phyloP scores from a whole-genome alignment of 2,113 vertebrate species.

The Fulica atra region DNA sequence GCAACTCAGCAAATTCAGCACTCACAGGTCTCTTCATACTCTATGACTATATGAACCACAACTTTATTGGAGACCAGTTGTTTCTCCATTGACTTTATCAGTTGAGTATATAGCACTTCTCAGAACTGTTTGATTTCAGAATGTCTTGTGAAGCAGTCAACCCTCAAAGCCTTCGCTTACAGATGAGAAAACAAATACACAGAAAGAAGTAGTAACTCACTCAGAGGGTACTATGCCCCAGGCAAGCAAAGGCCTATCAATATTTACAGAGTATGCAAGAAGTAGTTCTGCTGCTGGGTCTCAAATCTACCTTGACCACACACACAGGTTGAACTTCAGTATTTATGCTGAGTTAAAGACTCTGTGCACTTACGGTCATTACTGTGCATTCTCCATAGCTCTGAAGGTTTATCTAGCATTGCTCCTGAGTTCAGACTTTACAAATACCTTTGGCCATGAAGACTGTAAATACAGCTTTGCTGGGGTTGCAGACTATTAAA shows the following conservation, averaged over 20 bases:
- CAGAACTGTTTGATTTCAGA: background rate
- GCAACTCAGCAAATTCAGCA: background rate
- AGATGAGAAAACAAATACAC: background rate
- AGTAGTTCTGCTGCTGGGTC: background rate
- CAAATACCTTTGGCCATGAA: background rate
- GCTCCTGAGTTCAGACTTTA: background rate
- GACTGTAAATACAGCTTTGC: background rate
- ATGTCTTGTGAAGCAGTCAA: background rate
- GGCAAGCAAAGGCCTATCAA: background rate
- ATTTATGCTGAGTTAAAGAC: slow-evolving; percentile 5
- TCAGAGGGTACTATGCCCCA: background rate
- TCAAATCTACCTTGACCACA: background rate
- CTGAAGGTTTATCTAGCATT: background rate
- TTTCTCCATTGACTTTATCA: background rate
- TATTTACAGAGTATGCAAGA: background rate
- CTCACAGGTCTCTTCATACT: background rate
- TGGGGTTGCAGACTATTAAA: background rate
- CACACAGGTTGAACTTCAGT: background rate
- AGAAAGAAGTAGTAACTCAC: background rate
- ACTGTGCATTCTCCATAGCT: background rate
- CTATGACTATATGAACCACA: background rate
- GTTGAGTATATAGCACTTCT: background rate
- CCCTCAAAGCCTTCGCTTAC: background rate
- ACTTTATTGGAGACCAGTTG: background rate
- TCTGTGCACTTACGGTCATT: background rate